Percentiles rank a stretch among this genome's conserved stretches.
Conservation (phyloP, 2,113 vertebrate genomes). For the Tragelaphus scriptus region DNA sequence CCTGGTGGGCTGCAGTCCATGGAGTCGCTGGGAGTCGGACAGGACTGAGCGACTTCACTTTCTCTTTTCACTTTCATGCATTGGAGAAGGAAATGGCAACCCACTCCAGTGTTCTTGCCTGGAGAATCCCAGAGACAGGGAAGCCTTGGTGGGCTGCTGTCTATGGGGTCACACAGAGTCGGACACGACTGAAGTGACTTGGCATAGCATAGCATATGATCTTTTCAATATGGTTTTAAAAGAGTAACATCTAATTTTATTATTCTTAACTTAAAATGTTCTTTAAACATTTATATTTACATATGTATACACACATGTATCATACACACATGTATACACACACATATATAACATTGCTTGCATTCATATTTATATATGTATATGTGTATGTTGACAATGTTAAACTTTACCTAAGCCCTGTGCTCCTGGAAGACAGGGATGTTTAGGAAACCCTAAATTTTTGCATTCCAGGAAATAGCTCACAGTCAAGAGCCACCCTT, state of each 20-base stretch:
- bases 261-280: background rate
- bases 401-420: background rate
- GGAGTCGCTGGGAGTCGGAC: no score
- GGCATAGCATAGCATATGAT: no score
- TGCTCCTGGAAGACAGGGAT: background rate
- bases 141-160: no score
- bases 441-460: background rate
- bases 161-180: no score
- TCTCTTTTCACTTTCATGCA: no score
- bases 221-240: constrained; percentile 3
- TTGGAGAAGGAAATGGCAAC: no score
- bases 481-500: background rate
- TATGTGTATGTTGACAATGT: background rate
- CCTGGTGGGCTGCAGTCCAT: no score
- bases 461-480: background rate
- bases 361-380: background rate
- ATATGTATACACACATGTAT: background rate
- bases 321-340: background rate
- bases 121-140: no score
- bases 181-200: no score
- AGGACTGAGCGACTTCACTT: no score
- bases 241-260: background rate
- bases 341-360: background rate
- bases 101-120: no score
- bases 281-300: background rate